Evolutionary conservation across 2,113 vertebrate species (phyloP).

Genomic region (Nerophis ophidion): DNA sequence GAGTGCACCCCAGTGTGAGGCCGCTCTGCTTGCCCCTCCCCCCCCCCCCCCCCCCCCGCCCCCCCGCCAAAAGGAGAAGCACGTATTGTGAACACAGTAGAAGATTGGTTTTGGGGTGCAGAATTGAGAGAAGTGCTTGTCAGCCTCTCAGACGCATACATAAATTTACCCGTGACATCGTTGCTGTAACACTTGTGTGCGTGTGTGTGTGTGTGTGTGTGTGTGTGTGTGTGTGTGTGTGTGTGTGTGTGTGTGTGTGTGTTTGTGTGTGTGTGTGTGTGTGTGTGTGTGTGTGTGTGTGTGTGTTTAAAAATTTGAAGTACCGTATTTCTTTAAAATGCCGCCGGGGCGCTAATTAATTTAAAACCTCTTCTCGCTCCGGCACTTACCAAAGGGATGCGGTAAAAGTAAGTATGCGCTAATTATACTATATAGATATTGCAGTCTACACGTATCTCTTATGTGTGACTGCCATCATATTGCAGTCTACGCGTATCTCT

Average conservation of each 20-base stretch:
- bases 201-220: neutral
- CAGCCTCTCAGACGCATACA: slow-evolving; percentile 26
- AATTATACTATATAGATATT: too few relatives aligned
- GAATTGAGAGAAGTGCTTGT: slow-evolving; percentile 43
- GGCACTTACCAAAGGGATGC: too few relatives aligned
- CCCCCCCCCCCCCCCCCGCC: neutral
- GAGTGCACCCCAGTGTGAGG: slow-evolving; percentile 25
- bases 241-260: slow-evolving; percentile 8
- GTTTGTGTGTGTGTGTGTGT: too few relatives aligned
- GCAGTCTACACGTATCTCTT: too few relatives aligned
- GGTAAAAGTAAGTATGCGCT: too few relatives aligned
- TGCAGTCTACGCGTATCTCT: too few relatives aligned
- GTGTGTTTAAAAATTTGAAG: too few relatives aligned
- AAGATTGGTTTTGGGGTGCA: slow-evolving; percentile 45
- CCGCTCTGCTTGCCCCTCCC: slow-evolving; percentile 36
- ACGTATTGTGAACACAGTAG: slow-evolving; percentile 49
- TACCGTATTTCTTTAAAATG: too few relatives aligned
- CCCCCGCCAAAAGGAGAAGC: slow-evolving; percentile 35
- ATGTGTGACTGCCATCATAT: too few relatives aligned
- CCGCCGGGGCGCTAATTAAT: too few relatives aligned
- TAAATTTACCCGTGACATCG: slow-evolving; percentile 31
- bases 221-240: neutral
- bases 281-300: too few relatives aligned
- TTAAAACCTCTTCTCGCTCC: too few relatives aligned
- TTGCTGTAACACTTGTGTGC: slow-evolving; percentile 8